Percentiles rank a stretch among this genome's conserved stretches.
Evolutionary conservation across 2,113 vertebrate species (phyloP).

Genomic region (Rostratula benghalensis): DNA sequence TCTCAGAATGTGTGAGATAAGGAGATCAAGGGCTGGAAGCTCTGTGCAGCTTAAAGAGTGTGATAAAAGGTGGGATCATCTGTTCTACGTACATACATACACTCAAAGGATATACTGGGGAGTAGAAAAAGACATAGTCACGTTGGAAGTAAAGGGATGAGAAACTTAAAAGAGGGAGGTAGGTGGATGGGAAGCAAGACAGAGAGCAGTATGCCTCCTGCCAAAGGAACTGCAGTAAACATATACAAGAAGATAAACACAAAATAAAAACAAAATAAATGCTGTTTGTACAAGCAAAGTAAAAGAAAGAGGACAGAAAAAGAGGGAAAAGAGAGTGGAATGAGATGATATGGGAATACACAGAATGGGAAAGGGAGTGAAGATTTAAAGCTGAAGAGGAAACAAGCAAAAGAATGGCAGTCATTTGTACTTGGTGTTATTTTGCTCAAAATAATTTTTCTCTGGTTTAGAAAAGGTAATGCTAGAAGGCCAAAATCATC

Average conservation of each 20-base stretch:
- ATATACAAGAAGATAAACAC: not conserved
- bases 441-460: not conserved
- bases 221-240: not conserved
- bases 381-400: not conserved
- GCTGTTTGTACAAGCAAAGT: not conserved
- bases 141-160: not conserved
- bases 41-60: not conserved
- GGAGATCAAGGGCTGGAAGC: not conserved
- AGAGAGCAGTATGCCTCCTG: not conserved
- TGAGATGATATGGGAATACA: not conserved
- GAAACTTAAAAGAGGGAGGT: not conserved
- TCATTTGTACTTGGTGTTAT: not conserved
- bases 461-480: not conserved
- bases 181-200: not conserved
- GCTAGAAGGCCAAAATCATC: not conserved
- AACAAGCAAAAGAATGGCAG: not conserved
- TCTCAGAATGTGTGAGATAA: not conserved
- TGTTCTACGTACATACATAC: not conserved
- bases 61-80: not conserved
- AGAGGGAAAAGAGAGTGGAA: not conserved
- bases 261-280: not conserved
- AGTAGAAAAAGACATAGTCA: not conserved
- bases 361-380: not conserved
- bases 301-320: not conserved
- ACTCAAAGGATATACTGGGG: not conserved